Conservation (phyloP, 2,797 vertebrate species). For the Amblyraja radiata region DNA sequence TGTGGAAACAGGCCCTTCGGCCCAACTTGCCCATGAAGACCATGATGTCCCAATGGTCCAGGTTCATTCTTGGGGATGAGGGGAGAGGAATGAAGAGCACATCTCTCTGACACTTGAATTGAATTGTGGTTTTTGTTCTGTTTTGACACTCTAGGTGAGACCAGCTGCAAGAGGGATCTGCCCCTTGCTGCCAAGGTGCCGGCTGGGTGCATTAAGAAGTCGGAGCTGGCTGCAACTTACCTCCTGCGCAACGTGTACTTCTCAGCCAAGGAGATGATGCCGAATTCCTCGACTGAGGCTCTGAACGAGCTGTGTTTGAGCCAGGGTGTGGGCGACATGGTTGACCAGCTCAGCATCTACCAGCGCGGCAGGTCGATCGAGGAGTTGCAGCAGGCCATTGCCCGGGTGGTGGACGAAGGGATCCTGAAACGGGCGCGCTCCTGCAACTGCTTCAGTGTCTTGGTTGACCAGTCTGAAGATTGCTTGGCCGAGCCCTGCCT, state of each 20-base stretch:
- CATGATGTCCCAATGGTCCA: neutral
- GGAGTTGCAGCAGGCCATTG: slow-evolving; percentile 7
- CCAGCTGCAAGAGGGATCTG: neutral
- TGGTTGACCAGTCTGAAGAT: neutral
- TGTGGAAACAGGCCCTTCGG: too few relatives aligned
- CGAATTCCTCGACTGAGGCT: neutral
- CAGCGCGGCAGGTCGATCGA: neutral
- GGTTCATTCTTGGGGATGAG: too few relatives aligned
- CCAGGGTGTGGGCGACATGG: neutral
- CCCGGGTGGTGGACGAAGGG: neutral
- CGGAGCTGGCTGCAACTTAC: neutral
- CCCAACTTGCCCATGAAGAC: too few relatives aligned
- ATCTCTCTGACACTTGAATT: neutral
- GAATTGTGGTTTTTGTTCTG: neutral
- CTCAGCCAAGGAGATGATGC: slow-evolving; percentile 30
- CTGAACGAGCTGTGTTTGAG: slow-evolving; percentile 11
- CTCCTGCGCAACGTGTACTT: slow-evolving; percentile 26
- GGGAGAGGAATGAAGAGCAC: neutral
- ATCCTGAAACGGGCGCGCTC: neutral
- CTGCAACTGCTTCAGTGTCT: neutral
- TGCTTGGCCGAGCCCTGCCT: neutral
- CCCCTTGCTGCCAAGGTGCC: too few relatives aligned
- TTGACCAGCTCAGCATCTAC: neutral
- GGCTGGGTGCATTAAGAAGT: neutral
- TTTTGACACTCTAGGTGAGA: neutral